Base-by-base conservation (phyloP, 2,888 invertebrate species). In the Carpatolechia fugitivella region DNA sequence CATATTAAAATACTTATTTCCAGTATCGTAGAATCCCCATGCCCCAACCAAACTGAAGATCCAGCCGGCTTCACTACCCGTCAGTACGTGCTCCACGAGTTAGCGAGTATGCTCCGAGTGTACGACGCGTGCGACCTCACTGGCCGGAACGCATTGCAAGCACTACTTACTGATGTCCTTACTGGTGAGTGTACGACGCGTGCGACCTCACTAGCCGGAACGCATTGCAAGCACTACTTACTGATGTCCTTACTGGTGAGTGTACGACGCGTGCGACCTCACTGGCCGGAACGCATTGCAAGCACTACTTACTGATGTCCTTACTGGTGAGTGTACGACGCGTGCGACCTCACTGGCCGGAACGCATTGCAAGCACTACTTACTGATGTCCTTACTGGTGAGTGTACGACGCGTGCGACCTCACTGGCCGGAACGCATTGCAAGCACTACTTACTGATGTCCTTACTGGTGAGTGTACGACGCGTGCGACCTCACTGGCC, bases 121-220 rank as follows among this genome's bases (percentile, higher is more conserved):
- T 92, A 92, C 69, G 93, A 93, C 66, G 82, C 91, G 0, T 84
- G 91, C 0, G 93, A 94, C 72, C 91, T 92, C 46, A 83, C 91
- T 1, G 91, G 92, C 30, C 64, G 90, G 1, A 63, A 65, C 1
- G 81, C 85, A 0, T 62, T 90, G 51, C 83, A 85, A 54, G 64
- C 78, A 0, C 80, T 91, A 1, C 64, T 85, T 16, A 79, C 78
- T 14, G 85, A 86, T 41, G 71, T 74, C 0, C 72, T 83, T 8
- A 87, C 85, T 44, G 87, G 88, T 87, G 60, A 11, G 49, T 13
- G 24, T 13, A 3, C 11, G n/a, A 38, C n/a, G 10, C 13, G 5
- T 71, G 56, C 24, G 3, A 6, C 24, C 6, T 24, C 24, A 24
- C 24, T 6, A 24, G 24, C 24, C 24, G 24, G 24, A 62, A 65